A percentile compares a stretch with the other conserved stretches of the same genome.
These are phyloP conservation scores for Drosophila pachea DNA, from an alignment of 1,140 invertebrate genomes.

Conservation along the genomic window DNA sequence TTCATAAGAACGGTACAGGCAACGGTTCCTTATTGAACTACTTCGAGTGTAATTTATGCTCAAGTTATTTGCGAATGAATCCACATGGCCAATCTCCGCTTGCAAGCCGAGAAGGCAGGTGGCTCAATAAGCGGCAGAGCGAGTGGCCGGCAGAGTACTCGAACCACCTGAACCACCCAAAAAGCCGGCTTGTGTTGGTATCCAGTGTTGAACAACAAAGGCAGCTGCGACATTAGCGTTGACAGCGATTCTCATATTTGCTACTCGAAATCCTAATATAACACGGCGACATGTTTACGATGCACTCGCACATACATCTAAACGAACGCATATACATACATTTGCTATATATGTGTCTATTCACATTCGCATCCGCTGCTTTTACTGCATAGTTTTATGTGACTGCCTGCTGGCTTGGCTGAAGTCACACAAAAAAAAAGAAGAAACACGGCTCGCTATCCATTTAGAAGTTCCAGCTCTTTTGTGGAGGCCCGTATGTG, in stretches of 20 bases:
- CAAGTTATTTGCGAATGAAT: not conserved
- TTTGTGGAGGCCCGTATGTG: conserved; percentile 1
- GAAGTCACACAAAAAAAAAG: conserved; percentile 61
- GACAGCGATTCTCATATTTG: conserved; percentile 52
- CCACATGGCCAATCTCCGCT: not conserved
- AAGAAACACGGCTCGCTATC: conserved; percentile 33
- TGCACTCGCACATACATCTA: conserved; percentile 50
- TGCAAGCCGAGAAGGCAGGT: not conserved
- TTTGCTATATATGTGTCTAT: not conserved
- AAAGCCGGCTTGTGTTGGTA: not conserved
- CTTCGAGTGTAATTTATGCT: not conserved
- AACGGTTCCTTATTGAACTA: not conserved
- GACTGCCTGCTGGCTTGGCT: conserved; percentile 53
- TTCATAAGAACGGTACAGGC: not conserved
- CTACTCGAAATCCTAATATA: conserved; percentile 68
- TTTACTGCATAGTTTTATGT: conserved; percentile 51
- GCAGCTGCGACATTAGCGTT: conserved; percentile 16
- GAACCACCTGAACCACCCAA: not conserved
- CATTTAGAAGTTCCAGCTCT: conserved; percentile 32
- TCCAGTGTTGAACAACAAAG: conserved; percentile 1
- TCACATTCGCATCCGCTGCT: conserved; percentile 3
- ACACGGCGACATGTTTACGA: conserved; percentile 69
- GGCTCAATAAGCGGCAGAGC: not conserved
- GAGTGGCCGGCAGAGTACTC: not conserved
- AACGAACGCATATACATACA: not conserved